Evolutionary conservation across 2,797 vertebrate genomes (phyloP).

Genomic region (Pseudopleuronectes americanus): DNA sequence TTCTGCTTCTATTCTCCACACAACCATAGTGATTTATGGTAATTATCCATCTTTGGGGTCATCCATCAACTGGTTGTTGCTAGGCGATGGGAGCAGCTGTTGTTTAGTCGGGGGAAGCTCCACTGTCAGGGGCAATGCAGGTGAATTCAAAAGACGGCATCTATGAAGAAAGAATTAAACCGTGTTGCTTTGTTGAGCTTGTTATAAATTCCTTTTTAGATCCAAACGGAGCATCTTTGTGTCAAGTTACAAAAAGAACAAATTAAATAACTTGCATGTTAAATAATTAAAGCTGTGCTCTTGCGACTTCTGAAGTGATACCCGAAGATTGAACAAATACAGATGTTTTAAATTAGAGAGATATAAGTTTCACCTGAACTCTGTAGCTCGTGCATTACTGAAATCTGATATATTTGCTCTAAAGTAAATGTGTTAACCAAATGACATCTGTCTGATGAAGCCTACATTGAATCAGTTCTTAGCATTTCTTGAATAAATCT

Average conservation of each 20-base stretch:
- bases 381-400: neutral
- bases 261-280: neutral
- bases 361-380: neutral
- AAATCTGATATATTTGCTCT: constrained; percentile 38
- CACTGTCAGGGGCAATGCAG: constrained; percentile 85
- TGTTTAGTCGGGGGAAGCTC: constrained; percentile 94
- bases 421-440: constrained; percentile 43
- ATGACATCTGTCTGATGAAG: constrained; percentile 51
- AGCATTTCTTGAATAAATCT: constrained; percentile 61
- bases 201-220: constrained; percentile 25
- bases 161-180: constrained; percentile 61
- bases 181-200: constrained; percentile 27
- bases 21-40: constrained; percentile 99
- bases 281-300: constrained; percentile 2
- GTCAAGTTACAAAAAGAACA: constrained; percentile 6
- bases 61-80: constrained; percentile 99
- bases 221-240: constrained; percentile 22
- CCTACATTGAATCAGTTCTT: constrained; percentile 55
- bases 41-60: constrained; percentile 99
- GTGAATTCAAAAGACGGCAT: constrained; percentile 77
- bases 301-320: too few relatives aligned
- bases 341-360: neutral
- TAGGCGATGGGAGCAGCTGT: constrained; percentile 99
- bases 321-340: neutral
- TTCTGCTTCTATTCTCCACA: constrained; percentile 86